phyloP scores from a whole-genome alignment of 2,113 vertebrate species.

The Diadophis punctatus region DNA sequence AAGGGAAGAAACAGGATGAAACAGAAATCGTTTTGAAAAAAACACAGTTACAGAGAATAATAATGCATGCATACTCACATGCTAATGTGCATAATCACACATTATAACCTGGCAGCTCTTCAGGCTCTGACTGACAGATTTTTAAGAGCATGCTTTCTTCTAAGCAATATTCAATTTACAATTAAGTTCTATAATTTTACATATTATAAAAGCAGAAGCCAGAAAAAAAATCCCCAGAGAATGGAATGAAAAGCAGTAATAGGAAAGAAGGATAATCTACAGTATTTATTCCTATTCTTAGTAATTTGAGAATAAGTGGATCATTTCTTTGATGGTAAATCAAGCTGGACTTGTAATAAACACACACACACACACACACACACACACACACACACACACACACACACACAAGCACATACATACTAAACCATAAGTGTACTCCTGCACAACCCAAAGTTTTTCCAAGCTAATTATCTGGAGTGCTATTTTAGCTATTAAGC shows the following conservation, averaged over 20 bases:
- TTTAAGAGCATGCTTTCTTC: not conserved
- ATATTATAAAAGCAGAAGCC: not conserved
- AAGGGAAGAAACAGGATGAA: not conserved
- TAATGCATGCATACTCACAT: not conserved
- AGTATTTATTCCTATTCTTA: not conserved
- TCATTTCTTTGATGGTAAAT: not conserved
- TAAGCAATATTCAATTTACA: not conserved
- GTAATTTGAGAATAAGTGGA: not conserved
- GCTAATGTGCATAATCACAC: not conserved
- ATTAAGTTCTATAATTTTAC: not conserved
- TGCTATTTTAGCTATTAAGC: not conserved
- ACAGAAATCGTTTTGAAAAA: not conserved
- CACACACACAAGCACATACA: not conserved
- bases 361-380: not conserved
- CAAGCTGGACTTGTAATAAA: not conserved
- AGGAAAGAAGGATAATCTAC: not conserved
- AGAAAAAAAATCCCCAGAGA: not conserved
- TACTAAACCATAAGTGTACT: not conserved
- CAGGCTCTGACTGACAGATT: not conserved
- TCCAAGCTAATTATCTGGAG: not conserved
- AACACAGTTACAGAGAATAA: not conserved
- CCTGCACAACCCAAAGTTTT: not conserved
- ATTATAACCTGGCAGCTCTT: not conserved
- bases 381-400: not conserved
- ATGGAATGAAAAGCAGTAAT: not conserved